These are phyloP conservation scores for Amblyjoppa fuscipennis DNA, from an alignment of 2,888 invertebrate genomes.

Conservation along the genomic window DNA sequence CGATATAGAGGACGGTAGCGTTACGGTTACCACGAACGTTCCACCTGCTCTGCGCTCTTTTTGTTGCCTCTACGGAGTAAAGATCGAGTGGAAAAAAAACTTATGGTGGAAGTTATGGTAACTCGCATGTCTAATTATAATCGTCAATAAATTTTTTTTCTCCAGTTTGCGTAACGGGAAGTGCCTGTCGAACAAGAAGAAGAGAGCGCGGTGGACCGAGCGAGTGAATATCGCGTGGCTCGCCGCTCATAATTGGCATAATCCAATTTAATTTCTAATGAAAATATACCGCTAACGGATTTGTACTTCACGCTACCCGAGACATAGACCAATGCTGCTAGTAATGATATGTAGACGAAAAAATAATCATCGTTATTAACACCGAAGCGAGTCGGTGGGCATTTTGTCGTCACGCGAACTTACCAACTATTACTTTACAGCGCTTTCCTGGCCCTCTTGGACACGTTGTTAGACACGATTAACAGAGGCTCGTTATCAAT, in stretches of 20 bases:
- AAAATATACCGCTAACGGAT: conserved; percentile 55
- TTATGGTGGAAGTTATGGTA: not conserved
- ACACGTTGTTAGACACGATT: not conserved
- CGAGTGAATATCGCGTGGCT: conserved; percentile 51
- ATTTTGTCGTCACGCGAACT: conserved; percentile 9
- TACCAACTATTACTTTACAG: conserved; percentile 14
- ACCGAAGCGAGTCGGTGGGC: not conserved
- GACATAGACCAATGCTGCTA: conserved; percentile 1
- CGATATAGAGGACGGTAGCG: conserved; percentile 29
- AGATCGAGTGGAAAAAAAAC: not conserved
- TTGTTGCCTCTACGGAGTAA: not conserved
- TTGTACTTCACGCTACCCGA: conserved; percentile 34
- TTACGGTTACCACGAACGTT: conserved; percentile 59
- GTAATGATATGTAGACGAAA: not conserved
- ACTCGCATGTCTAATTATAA: conserved; percentile 50
- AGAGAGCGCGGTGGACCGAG: conserved; percentile 36
- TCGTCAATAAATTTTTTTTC: conserved; percentile 45
- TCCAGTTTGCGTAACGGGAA: conserved; percentile 9
- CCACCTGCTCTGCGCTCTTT: conserved; percentile 49
- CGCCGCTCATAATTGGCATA: conserved; percentile 38
- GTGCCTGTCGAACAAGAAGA: not conserved
- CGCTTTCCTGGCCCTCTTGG: not conserved
- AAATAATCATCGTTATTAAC: conserved; percentile 20
- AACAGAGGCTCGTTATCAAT: conserved; percentile 15
- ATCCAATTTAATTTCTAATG: conserved; percentile 56